Base-by-base conservation (phyloP, 2,888 invertebrate genomes). In the Tipula confusa region DNA sequence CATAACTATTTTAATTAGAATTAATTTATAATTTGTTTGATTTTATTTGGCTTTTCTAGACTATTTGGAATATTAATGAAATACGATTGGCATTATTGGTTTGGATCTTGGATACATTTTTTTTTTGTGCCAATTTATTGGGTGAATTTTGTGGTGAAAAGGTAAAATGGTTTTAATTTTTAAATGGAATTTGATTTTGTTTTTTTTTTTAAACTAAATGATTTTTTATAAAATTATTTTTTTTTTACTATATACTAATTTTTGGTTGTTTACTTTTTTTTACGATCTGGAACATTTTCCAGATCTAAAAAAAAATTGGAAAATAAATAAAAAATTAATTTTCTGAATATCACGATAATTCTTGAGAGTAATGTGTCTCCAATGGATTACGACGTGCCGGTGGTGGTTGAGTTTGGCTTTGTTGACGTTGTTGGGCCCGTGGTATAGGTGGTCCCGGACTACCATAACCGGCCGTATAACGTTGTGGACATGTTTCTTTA, bases 331-430 rank as follows among this genome's bases (percentile, higher is more conserved):
- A 81, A 80, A 86, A 86, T 87, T 88, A 89, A 86, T 89, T 88
- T 87, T 89, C 88, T 89, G 89, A 88, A 89, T 90, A 90, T 90
- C 89, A 90, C 90, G 89, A 90, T 87, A 89, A 88, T 88, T 90
- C 89, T 88, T 89, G 89, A 85, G 89, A 89, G 89, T 89, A 90
- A 88, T 89, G 89, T 84, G 89, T 89, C 88, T 90, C 89, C 89
- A 90, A 88, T 88, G 89, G 89, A 88, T 89, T 89, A 87, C 89
- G 88, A 88, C 89, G 88, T 87, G 87, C 87, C 87, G 88, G 86
- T 85, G 88, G 88, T 33, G 33, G 84, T 82, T 48, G 81, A 11
- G 83, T 83, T 31, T 83, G 84, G 3, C 29, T 80, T 83, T 83
- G 85, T 82, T 83, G 80, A 85, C 88, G 87, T 86, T 88, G 87